Conservation (phyloP, 2,888 invertebrate species). For the Tetragonisca angustula region DNA sequence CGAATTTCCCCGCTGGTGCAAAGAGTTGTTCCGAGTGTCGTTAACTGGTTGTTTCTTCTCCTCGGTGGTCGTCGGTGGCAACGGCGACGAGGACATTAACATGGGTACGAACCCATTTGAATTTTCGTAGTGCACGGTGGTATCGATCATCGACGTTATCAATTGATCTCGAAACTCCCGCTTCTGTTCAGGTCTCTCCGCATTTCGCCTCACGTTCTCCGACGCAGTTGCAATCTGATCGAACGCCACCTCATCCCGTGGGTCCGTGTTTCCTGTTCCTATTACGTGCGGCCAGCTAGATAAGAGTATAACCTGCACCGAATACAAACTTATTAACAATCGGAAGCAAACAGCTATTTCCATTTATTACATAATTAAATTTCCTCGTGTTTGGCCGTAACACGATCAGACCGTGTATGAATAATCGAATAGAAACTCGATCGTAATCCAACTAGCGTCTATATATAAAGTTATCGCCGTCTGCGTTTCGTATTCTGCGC, state of each 20-base stretch:
- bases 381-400: not conserved
- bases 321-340: conserved; percentile 27
- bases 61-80: not conserved
- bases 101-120: conserved; percentile 80
- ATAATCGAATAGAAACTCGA: not conserved
- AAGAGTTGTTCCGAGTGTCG: conserved; percentile 1
- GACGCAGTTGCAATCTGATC: conserved; percentile 80
- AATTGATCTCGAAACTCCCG: conserved; percentile 36
- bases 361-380: not conserved
- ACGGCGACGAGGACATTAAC: conserved; percentile 42
- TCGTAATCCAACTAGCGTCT: not conserved
- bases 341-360: not conserved
- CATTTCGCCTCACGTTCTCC: conserved; percentile 56
- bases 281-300: conserved; percentile 75
- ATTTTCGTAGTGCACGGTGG: conserved; percentile 77
- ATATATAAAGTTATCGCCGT: not conserved
- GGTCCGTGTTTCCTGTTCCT: conserved; percentile 59
- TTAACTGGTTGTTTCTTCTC: not conserved
- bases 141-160: conserved; percentile 44
- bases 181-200: conserved; percentile 9
- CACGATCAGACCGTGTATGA: not conserved
- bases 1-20: conserved; percentile 8
- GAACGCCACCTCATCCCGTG: conserved; percentile 61
- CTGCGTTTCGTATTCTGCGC: too few species aligned
- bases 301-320: conserved; percentile 77